These are phyloP conservation scores for Leptopilina drosophilae DNA, from an alignment of 2,888 invertebrate genomes.

Conservation along the genomic window DNA sequence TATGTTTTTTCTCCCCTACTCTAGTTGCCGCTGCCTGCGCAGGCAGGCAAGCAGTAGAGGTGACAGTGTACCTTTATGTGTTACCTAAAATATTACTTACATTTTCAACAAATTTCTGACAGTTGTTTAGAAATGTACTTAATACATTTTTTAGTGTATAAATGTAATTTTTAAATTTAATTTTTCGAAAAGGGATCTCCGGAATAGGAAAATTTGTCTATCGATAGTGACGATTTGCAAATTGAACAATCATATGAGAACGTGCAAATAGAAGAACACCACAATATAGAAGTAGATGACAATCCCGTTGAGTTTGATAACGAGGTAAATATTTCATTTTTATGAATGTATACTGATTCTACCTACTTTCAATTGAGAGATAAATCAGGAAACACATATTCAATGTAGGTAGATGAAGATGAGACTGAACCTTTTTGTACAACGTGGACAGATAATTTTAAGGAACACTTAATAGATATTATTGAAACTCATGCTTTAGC, in stretches of 20 bases:
- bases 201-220: background rate
- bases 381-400: background rate
- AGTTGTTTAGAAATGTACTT: too few relatives aligned
- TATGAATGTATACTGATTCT: background rate
- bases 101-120: too few relatives aligned
- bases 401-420: background rate
- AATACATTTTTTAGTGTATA: too few relatives aligned
- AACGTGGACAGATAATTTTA: background rate
- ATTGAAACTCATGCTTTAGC: background rate
- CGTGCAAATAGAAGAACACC: background rate
- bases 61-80: too few relatives aligned
- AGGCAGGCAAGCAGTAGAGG: too few relatives aligned
- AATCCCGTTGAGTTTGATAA: background rate
- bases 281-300: conserved; percentile 2
- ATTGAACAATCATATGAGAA: background rate
- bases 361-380: background rate
- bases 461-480: background rate
- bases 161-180: background rate
- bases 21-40: too few relatives aligned
- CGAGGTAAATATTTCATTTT: background rate
- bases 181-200: conserved; percentile 1
- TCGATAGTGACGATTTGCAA: background rate
- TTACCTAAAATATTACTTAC: too few relatives aligned
- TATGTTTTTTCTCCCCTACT: too few relatives aligned
- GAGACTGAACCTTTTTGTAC: background rate